Base-by-base conservation (phyloP, 1,140 invertebrate genomes). In the Drosophila pruinosa region DNA sequence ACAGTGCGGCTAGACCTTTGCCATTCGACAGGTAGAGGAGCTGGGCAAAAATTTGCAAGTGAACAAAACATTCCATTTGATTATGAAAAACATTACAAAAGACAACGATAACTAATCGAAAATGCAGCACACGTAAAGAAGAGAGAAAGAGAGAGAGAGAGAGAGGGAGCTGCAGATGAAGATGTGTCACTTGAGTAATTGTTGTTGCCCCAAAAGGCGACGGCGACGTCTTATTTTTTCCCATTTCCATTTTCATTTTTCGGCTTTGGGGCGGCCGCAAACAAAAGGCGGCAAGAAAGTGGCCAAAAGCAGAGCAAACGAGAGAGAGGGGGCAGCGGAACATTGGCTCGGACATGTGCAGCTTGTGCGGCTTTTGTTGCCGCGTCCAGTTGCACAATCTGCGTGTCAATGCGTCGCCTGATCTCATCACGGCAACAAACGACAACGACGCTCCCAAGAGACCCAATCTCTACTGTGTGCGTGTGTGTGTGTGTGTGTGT, bases 101-200 rank as follows among this genome's bases (percentile, higher is more conserved):
- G 31, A 4, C 14, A 41, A 24, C 45, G 28, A 41, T 59, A 21
- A 21, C 50, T 72, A 52, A 78, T 89, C 71, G 59, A 68, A 65
- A 64, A 89, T 89, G 76, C 85, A 58, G 70, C 68, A 63, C 85
- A 89, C 85, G 85, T 89, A 89, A 41, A 52, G 26, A 5, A 61
- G 78, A 45, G 22, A 12, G 8, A 45, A 41, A 31, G 8, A 31
- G 28, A 31, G 26, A 31, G 26, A 8, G 10, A 31, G 28, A 7
- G 26, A 26, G 58, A 47, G 39, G 67, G 45, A 64, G 83, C 71
- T 82, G 82, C 53, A 78, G 78, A 89, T 89, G 83, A 81, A 89
- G 78, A 89, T 89, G 85, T 89, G 85, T 89, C 85, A 82, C 68
- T 81, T 89, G 85, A 89, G 81, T 89, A 81, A 89, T 89, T 89